Conservation (phyloP, 2,888 invertebrate species). For the Teinopalpus imperialis region DNA sequence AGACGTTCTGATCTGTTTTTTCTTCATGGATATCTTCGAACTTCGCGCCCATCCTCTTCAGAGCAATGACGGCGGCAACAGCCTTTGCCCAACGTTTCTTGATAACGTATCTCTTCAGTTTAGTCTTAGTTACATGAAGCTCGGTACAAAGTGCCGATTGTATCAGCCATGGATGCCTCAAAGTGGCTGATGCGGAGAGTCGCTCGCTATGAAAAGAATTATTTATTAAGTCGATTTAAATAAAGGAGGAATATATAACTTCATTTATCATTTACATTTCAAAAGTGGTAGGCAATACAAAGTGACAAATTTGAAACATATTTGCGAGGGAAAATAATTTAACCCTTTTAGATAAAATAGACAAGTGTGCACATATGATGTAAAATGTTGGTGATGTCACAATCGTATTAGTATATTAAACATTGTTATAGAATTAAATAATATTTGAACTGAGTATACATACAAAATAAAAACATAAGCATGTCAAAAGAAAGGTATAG, state of each 20-base stretch:
- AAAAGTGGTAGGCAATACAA: not conserved
- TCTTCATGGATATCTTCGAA: constrained; percentile 70
- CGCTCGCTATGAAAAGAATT: constrained; percentile 83
- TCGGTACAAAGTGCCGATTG: constrained; percentile 84
- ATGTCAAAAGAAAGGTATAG: no score
- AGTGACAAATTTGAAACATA: constrained; percentile 3
- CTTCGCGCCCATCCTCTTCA: constrained; percentile 92
- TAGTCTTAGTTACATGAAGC: constrained; percentile 88
- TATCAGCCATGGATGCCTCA: constrained; percentile 91
- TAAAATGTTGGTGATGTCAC: no score
- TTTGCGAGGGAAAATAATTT: not conserved
- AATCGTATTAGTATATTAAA: no score
- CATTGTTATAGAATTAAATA: no score
- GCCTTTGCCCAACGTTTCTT: constrained; percentile 95
- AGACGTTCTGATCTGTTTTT: constrained; percentile 26
- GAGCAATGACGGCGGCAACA: constrained; percentile 92
- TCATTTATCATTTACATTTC: not conserved
- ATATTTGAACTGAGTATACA: no score
- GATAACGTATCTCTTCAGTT: constrained; percentile 93
- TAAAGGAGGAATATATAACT: no score
- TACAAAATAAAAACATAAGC: no score
- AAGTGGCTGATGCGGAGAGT: constrained; percentile 85
- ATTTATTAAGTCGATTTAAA: not conserved
- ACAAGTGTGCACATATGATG: not conserved
- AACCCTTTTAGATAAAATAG: not conserved